Evolutionary conservation across 2,888 invertebrate species (phyloP).

Genomic region (Dasysyrphus tricinctus): DNA sequence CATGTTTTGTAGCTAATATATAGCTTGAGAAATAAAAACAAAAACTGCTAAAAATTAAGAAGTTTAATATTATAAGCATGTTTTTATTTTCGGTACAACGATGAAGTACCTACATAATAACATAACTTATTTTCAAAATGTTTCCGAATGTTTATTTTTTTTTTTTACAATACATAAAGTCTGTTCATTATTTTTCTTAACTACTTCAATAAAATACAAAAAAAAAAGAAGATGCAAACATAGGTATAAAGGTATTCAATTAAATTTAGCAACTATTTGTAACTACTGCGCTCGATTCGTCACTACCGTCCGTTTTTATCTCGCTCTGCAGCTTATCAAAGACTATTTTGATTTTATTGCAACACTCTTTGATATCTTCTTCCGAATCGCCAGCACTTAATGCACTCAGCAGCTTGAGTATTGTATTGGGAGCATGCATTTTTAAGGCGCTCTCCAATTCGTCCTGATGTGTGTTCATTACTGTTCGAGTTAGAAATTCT

Average conservation of each 20-base stretch:
- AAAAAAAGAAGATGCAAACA: slow-evolving; percentile 14
- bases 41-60: not conserved
- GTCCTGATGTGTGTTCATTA: slow-evolving; percentile 76
- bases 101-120: not conserved
- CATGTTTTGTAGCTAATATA: no score
- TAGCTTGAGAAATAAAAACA: not conserved
- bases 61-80: not conserved
- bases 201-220: slow-evolving; percentile 31
- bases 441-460: slow-evolving; percentile 74
- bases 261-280: slow-evolving; percentile 60
- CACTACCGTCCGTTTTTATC: slow-evolving; percentile 40
- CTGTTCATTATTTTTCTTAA: slow-evolving; percentile 50
- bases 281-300: slow-evolving; percentile 21
- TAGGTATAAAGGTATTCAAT: slow-evolving; percentile 3
- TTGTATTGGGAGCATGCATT: slow-evolving; percentile 72
- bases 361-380: slow-evolving; percentile 77
- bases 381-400: slow-evolving; percentile 76
- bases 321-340: slow-evolving; percentile 70
- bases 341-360: slow-evolving; percentile 76
- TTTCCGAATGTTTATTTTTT: not conserved
- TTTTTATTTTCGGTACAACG: not conserved
- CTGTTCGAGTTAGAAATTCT: slow-evolving; percentile 78
- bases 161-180: slow-evolving; percentile 27
- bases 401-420: slow-evolving; percentile 76
- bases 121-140: not conserved